Percentiles rank a stretch among this genome's conserved stretches.
Evolutionary conservation across 2,888 invertebrate genomes (phyloP).

Genomic region (Hybos culiciformis): DNA sequence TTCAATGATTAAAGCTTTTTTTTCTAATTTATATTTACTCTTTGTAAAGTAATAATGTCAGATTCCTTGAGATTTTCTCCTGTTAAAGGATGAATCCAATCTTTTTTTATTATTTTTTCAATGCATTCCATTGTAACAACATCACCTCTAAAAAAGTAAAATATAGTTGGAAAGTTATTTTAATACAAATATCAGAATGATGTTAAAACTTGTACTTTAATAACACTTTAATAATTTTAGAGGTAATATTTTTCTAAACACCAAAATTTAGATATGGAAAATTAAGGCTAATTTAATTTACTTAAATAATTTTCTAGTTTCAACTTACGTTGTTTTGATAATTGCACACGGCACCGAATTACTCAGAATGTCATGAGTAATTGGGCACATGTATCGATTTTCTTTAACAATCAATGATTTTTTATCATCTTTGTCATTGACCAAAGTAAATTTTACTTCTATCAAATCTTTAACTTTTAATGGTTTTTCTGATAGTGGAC

Average conservation of each 20-base stretch:
- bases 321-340: conserved; percentile 65
- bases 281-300: neutral
- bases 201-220: neutral
- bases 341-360: conserved; percentile 93
- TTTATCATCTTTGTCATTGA: conserved; percentile 77
- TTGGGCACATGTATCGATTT: conserved; percentile 92
- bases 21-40: conserved; percentile 41
- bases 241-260: neutral
- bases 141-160: conserved; percentile 56
- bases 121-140: conserved; percentile 94
- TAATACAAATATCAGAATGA: conserved; percentile 1
- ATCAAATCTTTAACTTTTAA: conserved; percentile 86
- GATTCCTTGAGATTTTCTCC: conserved; percentile 69
- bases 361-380: conserved; percentile 89
- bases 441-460: conserved; percentile 80
- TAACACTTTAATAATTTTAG: neutral
- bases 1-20: neutral
- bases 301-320: neutral
- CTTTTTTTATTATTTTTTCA: conserved; percentile 90
- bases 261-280: neutral
- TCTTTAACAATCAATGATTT: conserved; percentile 77
- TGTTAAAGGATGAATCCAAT: conserved; percentile 91
- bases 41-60: conserved; percentile 84
- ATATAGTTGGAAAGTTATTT: neutral
- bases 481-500: conserved; percentile 73